Evolutionary conservation across 2,797 vertebrate species (phyloP).

Genomic region (Sus cebifrons): DNA sequence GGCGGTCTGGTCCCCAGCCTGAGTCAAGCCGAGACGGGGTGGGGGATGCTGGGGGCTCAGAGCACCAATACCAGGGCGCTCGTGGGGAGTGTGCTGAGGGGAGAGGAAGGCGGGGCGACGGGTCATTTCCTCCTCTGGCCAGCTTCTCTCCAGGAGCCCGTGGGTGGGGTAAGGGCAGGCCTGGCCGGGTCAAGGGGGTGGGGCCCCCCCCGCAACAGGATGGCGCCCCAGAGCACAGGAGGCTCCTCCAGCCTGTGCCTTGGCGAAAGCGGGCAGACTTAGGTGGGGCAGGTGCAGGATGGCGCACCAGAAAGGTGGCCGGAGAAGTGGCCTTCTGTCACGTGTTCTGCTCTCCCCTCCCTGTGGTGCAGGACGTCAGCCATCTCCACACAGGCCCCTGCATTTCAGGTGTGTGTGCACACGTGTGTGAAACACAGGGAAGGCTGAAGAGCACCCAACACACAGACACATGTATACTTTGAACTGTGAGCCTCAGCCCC

Average conservation of each 20-base stretch:
- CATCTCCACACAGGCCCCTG: background rate
- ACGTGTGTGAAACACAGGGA: background rate
- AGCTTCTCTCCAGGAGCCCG: background rate
- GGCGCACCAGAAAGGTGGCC: background rate
- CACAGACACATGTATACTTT: background rate
- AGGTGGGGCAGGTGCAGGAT: background rate
- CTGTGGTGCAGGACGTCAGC: background rate
- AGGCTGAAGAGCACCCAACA: slow-evolving; percentile 44
- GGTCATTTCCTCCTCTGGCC: background rate
- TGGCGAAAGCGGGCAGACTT: background rate
- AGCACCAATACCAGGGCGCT: background rate
- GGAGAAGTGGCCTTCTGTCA: background rate
- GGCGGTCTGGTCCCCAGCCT: background rate
- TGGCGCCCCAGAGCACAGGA: background rate
- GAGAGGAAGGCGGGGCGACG: background rate
- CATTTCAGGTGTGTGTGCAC: background rate
- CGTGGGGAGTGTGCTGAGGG: background rate
- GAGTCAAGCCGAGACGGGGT: background rate
- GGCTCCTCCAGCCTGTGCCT: background rate
- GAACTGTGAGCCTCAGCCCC: background rate
- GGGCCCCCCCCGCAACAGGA: background rate
- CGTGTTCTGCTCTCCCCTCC: background rate
- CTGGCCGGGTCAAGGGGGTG: background rate
- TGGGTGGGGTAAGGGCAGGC: background rate
- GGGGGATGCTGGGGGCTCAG: background rate